Evolutionary conservation across 2,113 vertebrate species (phyloP).

Genomic region (Petrocephalus zakoni): DNA sequence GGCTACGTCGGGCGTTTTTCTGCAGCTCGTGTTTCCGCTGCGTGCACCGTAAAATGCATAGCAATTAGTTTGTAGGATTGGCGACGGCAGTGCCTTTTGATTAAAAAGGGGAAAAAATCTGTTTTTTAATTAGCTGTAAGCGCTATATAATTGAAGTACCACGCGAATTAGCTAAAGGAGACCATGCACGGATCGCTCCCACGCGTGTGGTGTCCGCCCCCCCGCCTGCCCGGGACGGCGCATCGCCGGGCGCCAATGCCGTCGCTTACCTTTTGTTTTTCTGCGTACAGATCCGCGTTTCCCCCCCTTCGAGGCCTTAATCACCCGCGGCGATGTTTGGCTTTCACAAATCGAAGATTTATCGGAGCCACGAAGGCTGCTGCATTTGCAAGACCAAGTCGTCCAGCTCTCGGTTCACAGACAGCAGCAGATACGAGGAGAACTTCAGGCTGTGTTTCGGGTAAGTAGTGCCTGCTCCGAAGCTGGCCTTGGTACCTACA

Average conservation of each 20-base stretch:
- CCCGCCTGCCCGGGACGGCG: too few species aligned
- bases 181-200: background rate
- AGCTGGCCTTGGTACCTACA: background rate
- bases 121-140: background rate
- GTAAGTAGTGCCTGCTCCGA: constrained; percentile 41
- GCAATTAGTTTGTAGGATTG: background rate
- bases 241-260: constrained; percentile 7
- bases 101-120: background rate
- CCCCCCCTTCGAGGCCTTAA: background rate
- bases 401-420: constrained; percentile 72
- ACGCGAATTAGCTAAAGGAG: background rate
- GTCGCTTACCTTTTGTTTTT: background rate
- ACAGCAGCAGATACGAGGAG: constrained; percentile 71
- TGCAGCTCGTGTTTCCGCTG: background rate
- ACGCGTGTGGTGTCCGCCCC: constrained; percentile 50
- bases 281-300: background rate
- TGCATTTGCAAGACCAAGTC: constrained; percentile 78
- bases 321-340: constrained; percentile 61
- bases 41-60: background rate
- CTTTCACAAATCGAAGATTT: constrained; percentile 74
- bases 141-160: background rate
- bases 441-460: constrained; percentile 71
- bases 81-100: background rate
- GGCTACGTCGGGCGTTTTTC: background rate
- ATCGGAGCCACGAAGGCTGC: constrained; percentile 70